Conservation (phyloP, 2,888 invertebrate genomes). For the Drosophila falleni region DNA sequence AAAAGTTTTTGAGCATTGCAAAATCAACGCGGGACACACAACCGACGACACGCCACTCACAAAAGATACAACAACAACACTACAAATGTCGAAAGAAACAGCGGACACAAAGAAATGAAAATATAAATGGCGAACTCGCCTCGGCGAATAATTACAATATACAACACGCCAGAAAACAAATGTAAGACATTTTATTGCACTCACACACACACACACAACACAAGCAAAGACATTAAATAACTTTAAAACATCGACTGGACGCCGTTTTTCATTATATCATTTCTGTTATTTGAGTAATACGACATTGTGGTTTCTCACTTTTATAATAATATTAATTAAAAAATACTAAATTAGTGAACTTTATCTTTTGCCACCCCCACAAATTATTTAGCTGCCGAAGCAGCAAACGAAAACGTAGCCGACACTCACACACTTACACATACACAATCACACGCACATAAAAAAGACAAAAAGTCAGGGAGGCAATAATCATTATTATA, state of each 20-base stretch:
- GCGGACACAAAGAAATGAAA: constrained; percentile 61
- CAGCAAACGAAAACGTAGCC: constrained; percentile 48
- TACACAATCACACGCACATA: constrained; percentile 16
- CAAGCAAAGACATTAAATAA: constrained; percentile 37
- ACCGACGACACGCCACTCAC: constrained; percentile 36
- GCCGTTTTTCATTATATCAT: neutral
- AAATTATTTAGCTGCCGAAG: constrained; percentile 47
- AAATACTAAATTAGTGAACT: constrained; percentile 26
- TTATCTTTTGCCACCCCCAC: constrained; percentile 39
- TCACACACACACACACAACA: constrained; percentile 22
- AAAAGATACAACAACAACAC: constrained; percentile 42
- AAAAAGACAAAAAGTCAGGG: constrained; percentile 49
- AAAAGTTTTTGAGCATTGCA: constrained; percentile 59
- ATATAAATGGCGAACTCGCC: constrained; percentile 74
- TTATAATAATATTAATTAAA: constrained; percentile 27
- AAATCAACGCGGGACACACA: constrained; percentile 56
- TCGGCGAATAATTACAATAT: constrained; percentile 61
- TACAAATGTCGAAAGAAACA: constrained; percentile 51
- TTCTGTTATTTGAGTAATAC: neutral
- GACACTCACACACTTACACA: constrained; percentile 25
- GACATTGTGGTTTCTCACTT: constrained; percentile 23
- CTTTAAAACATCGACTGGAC: constrained; percentile 38
- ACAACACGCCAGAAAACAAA: constrained; percentile 37
- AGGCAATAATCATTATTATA: constrained; percentile 69
- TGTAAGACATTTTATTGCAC: constrained; percentile 59